phyloP scores from a whole-genome alignment of 2,888 invertebrate species.

The Apoderus coryli region DNA sequence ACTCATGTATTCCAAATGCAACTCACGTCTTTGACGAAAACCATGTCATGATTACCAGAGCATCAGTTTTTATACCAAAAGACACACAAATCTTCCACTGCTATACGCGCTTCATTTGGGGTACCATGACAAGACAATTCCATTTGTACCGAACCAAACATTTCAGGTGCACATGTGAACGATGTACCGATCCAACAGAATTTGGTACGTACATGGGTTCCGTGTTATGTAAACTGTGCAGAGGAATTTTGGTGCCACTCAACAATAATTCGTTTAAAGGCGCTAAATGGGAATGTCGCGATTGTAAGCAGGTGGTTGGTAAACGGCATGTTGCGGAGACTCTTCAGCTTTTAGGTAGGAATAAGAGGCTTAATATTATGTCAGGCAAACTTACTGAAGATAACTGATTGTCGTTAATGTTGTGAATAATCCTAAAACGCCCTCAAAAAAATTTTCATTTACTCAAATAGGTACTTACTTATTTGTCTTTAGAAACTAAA shows the following conservation, averaged over 20 bases:
- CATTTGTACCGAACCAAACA: slow-evolving; percentile 52
- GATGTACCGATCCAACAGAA: slow-evolving; percentile 54
- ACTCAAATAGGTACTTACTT: too few relatives aligned
- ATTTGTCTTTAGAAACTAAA: too few relatives aligned
- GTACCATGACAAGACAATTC: slow-evolving; percentile 45
- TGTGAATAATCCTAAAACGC: too few relatives aligned
- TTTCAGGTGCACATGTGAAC: slow-evolving; percentile 48
- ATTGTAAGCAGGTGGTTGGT: slow-evolving; percentile 29
- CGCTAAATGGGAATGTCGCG: slow-evolving; percentile 51
- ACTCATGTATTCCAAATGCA: slow-evolving; percentile 53
- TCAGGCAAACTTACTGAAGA: too few relatives aligned
- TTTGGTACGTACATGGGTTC: slow-evolving; percentile 34
- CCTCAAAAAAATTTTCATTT: too few relatives aligned
- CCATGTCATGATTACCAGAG: slow-evolving; percentile 43
- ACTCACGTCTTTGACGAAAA: slow-evolving; percentile 43
- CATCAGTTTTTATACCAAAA: slow-evolving; percentile 41
- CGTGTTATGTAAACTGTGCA: slow-evolving; percentile 29
- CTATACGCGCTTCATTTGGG: slow-evolving; percentile 53
- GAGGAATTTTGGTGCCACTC: slow-evolving; percentile 42
- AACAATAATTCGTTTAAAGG: too few relatives aligned
- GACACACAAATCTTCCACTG: slow-evolving; percentile 50
- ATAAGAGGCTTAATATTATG: too few relatives aligned
- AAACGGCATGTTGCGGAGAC: slow-evolving; percentile 28
- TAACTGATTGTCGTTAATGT: too few relatives aligned
- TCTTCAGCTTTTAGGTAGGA: too few relatives aligned